Conservation (phyloP, 2,113 vertebrate genomes). For the Neolamprologus hecqui region DNA sequence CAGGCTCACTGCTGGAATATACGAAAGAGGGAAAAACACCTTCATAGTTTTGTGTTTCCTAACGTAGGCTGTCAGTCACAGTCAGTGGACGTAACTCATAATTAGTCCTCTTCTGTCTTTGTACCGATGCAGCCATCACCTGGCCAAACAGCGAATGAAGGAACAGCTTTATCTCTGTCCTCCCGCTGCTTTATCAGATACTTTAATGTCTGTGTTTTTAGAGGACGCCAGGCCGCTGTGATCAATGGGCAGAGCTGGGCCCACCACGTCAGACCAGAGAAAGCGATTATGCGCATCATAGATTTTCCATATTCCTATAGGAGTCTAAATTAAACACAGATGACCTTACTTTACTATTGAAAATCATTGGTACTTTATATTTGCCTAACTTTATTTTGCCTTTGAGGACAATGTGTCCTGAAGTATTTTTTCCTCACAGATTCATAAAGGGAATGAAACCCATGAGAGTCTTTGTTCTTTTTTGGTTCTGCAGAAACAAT, state of each 20-base stretch:
- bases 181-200: background rate
- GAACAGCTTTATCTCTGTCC: conserved; percentile 1
- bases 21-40: background rate
- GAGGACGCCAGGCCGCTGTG: background rate
- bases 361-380: conserved; percentile 36
- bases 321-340: conserved; percentile 49
- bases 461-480: background rate
- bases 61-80: background rate
- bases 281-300: conserved; percentile 44
- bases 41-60: background rate
- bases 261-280: background rate
- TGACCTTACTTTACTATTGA: conserved; percentile 44
- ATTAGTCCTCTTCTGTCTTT: conserved; percentile 1
- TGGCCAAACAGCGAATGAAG: conserved; percentile 13
- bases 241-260: conserved; percentile 14
- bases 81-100: conserved; percentile 8
- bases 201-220: conserved; percentile 12
- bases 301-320: conserved; percentile 59
- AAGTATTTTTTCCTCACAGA: background rate
- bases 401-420: conserved; percentile 14
- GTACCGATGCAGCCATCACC: background rate
- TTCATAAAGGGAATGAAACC: background rate
- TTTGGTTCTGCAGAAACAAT: background rate
- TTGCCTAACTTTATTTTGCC: conserved; percentile 34
- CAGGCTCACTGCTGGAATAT: background rate